Evolutionary conservation across 2,113 vertebrate genomes (phyloP).

Genomic region (Synodontis membranacea): DNA sequence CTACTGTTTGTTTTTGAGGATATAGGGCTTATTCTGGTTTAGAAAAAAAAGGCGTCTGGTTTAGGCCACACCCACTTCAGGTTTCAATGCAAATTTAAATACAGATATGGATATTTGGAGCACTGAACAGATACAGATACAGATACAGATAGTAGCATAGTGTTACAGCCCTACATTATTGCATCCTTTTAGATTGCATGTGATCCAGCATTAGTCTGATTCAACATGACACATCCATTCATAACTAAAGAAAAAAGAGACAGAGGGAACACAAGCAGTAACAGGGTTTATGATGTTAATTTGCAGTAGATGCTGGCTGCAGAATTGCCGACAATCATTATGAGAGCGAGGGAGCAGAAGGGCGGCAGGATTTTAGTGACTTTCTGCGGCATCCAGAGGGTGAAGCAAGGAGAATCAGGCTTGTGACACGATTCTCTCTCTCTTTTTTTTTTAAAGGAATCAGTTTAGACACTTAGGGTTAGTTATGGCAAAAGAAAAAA

Average conservation of each 20-base stretch:
- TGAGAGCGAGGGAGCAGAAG: background rate
- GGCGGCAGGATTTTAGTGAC: background rate
- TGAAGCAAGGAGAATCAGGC: background rate
- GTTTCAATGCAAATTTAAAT: background rate
- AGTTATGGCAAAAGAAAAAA: background rate
- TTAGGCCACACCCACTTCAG: background rate
- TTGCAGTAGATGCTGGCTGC: background rate
- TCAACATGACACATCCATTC: background rate
- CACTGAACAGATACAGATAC: background rate
- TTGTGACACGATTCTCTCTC: background rate
- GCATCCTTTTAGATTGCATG: background rate
- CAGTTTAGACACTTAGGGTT: background rate
- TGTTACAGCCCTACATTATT: background rate
- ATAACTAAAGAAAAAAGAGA: background rate
- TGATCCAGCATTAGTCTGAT: background rate
- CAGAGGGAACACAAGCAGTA: background rate
- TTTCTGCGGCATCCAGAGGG: background rate
- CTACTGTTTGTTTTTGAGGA: background rate
- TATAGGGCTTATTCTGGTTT: background rate
- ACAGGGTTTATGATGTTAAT: background rate
- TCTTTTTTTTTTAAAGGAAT: background rate
- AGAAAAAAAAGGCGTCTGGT: background rate
- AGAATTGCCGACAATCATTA: background rate
- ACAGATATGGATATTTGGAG: background rate
- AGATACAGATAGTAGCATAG: background rate